These are phyloP conservation scores for Lypha dubia DNA, from an alignment of 2,888 invertebrate genomes.

Conservation along the genomic window DNA sequence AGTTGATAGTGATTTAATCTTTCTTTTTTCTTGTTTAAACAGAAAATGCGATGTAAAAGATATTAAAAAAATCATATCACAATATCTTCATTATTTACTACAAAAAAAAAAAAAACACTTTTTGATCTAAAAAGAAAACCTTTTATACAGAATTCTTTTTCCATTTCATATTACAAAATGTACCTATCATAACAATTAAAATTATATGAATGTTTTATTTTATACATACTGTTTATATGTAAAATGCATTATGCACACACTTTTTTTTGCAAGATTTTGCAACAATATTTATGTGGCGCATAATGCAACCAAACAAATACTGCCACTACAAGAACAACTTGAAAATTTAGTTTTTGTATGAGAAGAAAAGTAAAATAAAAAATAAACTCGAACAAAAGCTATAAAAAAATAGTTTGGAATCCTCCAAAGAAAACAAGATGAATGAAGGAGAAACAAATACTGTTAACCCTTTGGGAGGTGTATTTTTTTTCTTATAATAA, in stretches of 20 bases:
- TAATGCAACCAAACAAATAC: constrained; percentile 47
- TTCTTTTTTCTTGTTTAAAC: no score
- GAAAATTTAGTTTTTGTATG: constrained; percentile 7
- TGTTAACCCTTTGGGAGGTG: constrained; percentile 61
- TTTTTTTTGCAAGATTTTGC: constrained; percentile 30
- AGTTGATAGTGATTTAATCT: no score
- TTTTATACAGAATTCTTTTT: constrained; percentile 34
- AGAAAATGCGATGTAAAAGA: no score
- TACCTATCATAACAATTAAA: constrained; percentile 18
- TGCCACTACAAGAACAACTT: constrained; percentile 31
- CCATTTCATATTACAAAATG: background rate
- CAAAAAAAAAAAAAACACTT: constrained; percentile 4
- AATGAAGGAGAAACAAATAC: constrained; percentile 28
- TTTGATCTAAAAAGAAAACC: background rate
- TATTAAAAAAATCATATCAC: background rate
- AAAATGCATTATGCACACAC: constrained; percentile 17
- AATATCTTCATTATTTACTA: background rate
- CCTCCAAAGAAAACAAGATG: constrained; percentile 50
- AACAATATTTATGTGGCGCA: constrained; percentile 24
- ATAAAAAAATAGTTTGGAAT: constrained; percentile 45
- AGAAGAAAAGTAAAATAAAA: background rate
- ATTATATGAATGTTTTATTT: constrained; percentile 1
- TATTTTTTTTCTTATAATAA: no score
- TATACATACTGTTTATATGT: constrained; percentile 15
- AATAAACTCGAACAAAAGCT: constrained; percentile 29